Percentiles rank a stretch among this genome's conserved stretches.
Evolutionary conservation across 1,140 invertebrate species (phyloP).

Genomic region (Drosophila erecta): DNA sequence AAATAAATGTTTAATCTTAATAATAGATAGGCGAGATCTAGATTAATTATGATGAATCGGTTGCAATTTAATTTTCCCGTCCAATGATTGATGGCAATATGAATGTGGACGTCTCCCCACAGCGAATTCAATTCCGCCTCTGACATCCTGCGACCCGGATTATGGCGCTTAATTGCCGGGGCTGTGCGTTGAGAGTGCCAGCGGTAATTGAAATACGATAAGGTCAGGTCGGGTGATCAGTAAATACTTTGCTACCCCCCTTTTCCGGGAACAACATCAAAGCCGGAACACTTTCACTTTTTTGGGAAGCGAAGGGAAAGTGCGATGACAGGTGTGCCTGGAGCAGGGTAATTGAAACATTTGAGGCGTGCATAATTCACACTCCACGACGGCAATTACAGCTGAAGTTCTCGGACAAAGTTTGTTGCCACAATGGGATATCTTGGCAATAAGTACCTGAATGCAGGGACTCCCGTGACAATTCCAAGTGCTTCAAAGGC

Average conservation of each 20-base stretch:
- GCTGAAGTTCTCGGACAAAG: constrained; percentile 28
- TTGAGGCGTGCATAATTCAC: constrained; percentile 52
- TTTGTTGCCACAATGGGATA: constrained; percentile 22
- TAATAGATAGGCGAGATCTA: constrained; percentile 54
- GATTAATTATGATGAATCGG: constrained; percentile 77
- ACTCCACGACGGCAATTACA: constrained; percentile 36
- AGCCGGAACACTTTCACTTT: constrained; percentile 28
- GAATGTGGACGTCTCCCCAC: constrained; percentile 22
- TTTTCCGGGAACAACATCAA: constrained; percentile 7
- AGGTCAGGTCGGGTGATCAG: constrained; percentile 46
- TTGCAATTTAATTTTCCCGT: constrained; percentile 57
- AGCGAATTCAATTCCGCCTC: constrained; percentile 41
- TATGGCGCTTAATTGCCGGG: constrained; percentile 66
- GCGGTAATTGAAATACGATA: constrained; percentile 77
- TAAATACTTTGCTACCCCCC: background rate
- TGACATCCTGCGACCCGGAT: constrained; percentile 45
- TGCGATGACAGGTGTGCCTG: constrained; percentile 22
- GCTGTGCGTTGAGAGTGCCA: background rate
- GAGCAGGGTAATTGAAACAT: constrained; percentile 50
- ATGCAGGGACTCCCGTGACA: constrained; percentile 25
- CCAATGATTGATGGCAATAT: constrained; percentile 67
- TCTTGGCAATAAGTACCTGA: constrained; percentile 35
- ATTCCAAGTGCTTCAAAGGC: constrained; percentile 37
- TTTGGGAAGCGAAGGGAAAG: background rate
- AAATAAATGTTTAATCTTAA: constrained; percentile 82